These are phyloP conservation scores for Corvus hawaiiensis DNA, from an alignment of 2,113 vertebrate genomes.

Conservation along the genomic window DNA sequence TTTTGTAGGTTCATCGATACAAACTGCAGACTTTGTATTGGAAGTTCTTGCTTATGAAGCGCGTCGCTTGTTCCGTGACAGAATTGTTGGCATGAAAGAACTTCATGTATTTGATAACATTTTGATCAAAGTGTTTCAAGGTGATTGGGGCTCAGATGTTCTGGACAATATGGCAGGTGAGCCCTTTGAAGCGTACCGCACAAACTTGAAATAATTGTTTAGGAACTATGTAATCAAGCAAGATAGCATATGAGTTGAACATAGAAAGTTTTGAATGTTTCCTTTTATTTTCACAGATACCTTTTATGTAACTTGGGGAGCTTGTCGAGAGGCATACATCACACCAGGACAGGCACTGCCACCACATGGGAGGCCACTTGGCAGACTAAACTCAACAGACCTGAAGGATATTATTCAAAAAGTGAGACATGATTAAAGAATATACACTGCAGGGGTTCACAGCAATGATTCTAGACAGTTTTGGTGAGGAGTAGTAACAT, in stretches of 20 bases:
- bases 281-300: constrained; percentile 71
- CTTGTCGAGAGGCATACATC: constrained; percentile 65
- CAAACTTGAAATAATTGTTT: background rate
- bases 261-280: background rate
- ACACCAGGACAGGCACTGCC: constrained; percentile 82
- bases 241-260: background rate
- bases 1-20: constrained; percentile 75
- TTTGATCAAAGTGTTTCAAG: constrained; percentile 84
- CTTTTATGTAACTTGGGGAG: constrained; percentile 94
- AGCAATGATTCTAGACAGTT: background rate
- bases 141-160: constrained; percentile 88
- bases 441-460: background rate
- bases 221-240: background rate
- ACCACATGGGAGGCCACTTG: constrained; percentile 87
- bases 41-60: constrained; percentile 92
- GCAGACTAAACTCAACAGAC: constrained; percentile 80
- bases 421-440: constrained; percentile 63
- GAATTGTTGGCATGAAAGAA: constrained; percentile 86
- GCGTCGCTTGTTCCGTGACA: constrained; percentile 88
- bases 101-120: constrained; percentile 86
- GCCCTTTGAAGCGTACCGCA: background rate
- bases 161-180: constrained; percentile 89
- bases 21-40: constrained; percentile 83
- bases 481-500: background rate
- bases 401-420: constrained; percentile 90